Percentiles rank a stretch among this genome's conserved stretches.
Conservation (phyloP, 2,888 invertebrate species). For the Harpalus rufipes region DNA sequence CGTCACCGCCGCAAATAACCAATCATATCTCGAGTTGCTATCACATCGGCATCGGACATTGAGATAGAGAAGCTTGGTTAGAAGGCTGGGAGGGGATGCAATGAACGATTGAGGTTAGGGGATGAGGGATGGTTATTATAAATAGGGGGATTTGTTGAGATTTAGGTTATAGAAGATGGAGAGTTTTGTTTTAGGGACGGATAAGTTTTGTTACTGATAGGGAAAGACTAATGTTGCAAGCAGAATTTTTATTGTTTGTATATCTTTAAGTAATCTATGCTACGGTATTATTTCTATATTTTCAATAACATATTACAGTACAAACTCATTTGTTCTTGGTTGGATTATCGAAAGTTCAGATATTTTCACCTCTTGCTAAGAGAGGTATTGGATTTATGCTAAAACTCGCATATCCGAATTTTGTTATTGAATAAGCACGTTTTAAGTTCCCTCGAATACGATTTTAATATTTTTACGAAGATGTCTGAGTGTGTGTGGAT, state of each 20-base stretch:
- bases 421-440: too few relatives aligned
- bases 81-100: background rate
- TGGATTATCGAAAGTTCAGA: too few relatives aligned
- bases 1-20: conserved; percentile 54
- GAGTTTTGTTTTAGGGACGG: conserved; percentile 10
- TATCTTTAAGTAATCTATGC: too few relatives aligned
- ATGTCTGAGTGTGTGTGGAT: too few relatives aligned
- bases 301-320: too few relatives aligned
- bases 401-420: too few relatives aligned
- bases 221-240: background rate
- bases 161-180: conserved; percentile 3
- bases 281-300: too few relatives aligned
- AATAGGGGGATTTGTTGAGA: conserved; percentile 10
- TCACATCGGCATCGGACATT: conserved; percentile 8
- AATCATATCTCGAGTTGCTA: conserved; percentile 61
- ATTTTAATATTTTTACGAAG: too few relatives aligned
- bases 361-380: too few relatives aligned
- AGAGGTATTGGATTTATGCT: too few relatives aligned
- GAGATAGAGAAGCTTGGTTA: background rate
- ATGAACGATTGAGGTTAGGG: background rate
- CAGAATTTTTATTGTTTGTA: background rate
- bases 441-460: too few relatives aligned
- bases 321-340: too few relatives aligned
- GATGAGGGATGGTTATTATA: background rate
- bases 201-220: background rate